Percentiles rank a stretch among this genome's conserved stretches.
These are phyloP conservation scores for Steinernema feltiae DNA, from an alignment of 1,140 invertebrate genomes.

Conservation along the genomic window DNA sequence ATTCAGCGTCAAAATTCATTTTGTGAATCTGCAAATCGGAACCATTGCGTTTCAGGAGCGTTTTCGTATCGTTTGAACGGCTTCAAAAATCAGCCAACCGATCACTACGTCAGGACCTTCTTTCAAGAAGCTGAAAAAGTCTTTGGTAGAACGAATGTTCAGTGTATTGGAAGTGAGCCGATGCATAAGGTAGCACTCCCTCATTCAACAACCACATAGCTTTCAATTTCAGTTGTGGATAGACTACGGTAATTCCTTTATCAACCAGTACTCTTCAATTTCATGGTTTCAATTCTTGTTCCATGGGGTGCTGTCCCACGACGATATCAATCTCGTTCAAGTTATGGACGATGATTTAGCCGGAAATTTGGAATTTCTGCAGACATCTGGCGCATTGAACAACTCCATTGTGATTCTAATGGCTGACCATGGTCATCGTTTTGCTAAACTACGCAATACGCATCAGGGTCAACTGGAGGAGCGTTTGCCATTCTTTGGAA, in stretches of 20 bases:
- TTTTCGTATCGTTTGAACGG: slow-evolving; percentile 85
- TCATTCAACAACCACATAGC: slow-evolving; percentile 13
- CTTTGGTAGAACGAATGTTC: slow-evolving; percentile 50
- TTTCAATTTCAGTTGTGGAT: slow-evolving; percentile 14
- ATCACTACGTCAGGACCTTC: slow-evolving; percentile 81
- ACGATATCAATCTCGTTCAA: slow-evolving; percentile 73
- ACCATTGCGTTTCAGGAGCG: slow-evolving; percentile 66
- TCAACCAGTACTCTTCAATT: slow-evolving; percentile 65
- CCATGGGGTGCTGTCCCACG: slow-evolving; percentile 79
- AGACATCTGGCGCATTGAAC: slow-evolving; percentile 64
- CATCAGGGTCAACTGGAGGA: slow-evolving; percentile 73
- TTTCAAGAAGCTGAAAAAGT: slow-evolving; percentile 65
- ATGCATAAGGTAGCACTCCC: slow-evolving; percentile 67
- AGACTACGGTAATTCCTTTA: slow-evolving; percentile 65
- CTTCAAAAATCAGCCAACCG: slow-evolving; percentile 74
- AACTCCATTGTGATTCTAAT: slow-evolving; percentile 76
- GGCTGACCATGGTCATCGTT: slow-evolving; percentile 76
- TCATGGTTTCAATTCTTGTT: slow-evolving; percentile 78
- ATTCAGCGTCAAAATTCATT: neutral
- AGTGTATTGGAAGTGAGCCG: slow-evolving; percentile 73
- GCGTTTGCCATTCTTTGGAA: slow-evolving; percentile 74
- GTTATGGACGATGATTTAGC: slow-evolving; percentile 70
- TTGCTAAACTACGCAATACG: slow-evolving; percentile 70
- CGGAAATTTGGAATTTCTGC: slow-evolving; percentile 60
- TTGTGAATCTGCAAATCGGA: neutral